Percentiles rank a stretch among this genome's conserved stretches.
Conservation (phyloP, 1,140 invertebrate genomes). For the Cryptotermes secundus region DNA sequence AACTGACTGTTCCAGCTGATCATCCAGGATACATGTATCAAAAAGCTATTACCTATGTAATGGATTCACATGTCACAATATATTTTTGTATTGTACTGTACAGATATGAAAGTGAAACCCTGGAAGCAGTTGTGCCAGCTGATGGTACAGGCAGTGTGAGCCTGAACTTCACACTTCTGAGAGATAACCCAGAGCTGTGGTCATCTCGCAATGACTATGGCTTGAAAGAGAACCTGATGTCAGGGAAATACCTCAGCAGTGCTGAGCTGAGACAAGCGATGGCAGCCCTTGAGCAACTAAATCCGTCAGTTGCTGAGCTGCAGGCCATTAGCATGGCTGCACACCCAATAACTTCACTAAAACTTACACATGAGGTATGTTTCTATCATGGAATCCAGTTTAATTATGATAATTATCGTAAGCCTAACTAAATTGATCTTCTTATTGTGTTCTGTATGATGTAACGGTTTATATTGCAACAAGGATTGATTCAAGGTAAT, state of each 20-base stretch:
- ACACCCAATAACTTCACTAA: conserved; percentile 61
- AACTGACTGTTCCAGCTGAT: too few species aligned
- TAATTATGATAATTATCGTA: neutral
- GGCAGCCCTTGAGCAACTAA: conserved; percentile 63
- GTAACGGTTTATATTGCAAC: too few species aligned
- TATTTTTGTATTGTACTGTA: conserved; percentile 36
- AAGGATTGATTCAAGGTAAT: too few species aligned
- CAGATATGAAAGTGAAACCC: conserved; percentile 65
- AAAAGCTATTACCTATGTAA: too few species aligned
- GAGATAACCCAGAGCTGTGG: conserved; percentile 75
- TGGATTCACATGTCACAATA: too few species aligned
- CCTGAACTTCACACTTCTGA: conserved; percentile 78
- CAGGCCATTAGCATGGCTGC: conserved; percentile 59
- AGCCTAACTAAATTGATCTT: too few species aligned
- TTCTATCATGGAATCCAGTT: neutral
- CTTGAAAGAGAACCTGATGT: conserved; percentile 53
- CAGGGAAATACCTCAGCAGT: conserved; percentile 61
- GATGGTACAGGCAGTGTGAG: conserved; percentile 54
- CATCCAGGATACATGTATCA: too few species aligned
- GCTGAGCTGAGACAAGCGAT: conserved; percentile 62
- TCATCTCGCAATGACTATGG: conserved; percentile 73
- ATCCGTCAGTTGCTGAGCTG: conserved; percentile 63
- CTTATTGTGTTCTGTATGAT: too few species aligned
- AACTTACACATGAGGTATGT: conserved; percentile 61
- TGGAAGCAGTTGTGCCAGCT: conserved; percentile 62